Conservation (phyloP, 1,140 invertebrate genomes). For the Aphelinus certus region DNA sequence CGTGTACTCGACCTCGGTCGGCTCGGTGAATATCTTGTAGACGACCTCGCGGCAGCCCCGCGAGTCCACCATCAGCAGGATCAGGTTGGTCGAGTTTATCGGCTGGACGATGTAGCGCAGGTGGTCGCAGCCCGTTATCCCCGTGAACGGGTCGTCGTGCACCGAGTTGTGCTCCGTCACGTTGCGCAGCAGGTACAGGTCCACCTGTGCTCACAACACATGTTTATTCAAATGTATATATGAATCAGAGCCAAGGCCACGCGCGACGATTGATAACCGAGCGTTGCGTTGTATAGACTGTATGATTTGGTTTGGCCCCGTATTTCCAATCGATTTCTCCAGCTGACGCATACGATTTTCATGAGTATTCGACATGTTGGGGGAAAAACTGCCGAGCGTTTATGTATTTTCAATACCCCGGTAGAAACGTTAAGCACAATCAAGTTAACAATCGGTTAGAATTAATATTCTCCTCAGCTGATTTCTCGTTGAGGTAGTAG, state of each 20-base stretch:
- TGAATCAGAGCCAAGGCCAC: not conserved
- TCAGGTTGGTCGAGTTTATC: constrained; percentile 84
- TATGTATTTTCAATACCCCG: too few relatives aligned
- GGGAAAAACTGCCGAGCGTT: too few relatives aligned
- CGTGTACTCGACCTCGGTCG: constrained; percentile 70
- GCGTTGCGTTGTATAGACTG: too few relatives aligned
- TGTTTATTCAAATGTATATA: not conserved
- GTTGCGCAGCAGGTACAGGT: constrained; percentile 60
- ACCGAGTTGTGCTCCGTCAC: constrained; percentile 46
- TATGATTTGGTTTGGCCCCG: too few relatives aligned
- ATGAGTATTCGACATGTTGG: too few relatives aligned
- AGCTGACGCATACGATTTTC: too few relatives aligned
- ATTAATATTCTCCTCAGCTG: too few relatives aligned
- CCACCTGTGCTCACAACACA: constrained; percentile 47
- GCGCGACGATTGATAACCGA: too few relatives aligned
- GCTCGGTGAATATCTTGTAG: constrained; percentile 63
- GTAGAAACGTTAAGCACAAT: too few relatives aligned
- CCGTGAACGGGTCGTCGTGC: constrained; percentile 53
- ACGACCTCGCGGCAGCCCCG: constrained; percentile 67
- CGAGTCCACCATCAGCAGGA: constrained; percentile 83
- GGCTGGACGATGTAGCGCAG: constrained; percentile 79
- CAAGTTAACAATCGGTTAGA: too few relatives aligned
- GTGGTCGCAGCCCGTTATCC: constrained; percentile 63
- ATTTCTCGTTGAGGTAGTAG: too few relatives aligned
- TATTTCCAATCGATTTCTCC: too few relatives aligned